Conservation (phyloP, 2,888 invertebrate genomes). For the Scrobipalpa atriplicella region DNA sequence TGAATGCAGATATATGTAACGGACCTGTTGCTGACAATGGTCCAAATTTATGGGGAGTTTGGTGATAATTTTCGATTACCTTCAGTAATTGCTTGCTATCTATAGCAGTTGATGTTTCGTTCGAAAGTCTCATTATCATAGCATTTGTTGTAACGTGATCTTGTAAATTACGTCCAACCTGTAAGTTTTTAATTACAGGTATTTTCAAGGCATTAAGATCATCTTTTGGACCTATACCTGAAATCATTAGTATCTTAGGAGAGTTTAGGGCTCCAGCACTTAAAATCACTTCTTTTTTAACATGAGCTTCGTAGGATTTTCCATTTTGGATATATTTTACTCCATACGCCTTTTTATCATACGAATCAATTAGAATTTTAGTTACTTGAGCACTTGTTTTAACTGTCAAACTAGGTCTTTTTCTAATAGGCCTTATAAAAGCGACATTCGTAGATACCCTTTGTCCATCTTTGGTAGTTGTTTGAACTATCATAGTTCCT, state of each 20-base stretch:
- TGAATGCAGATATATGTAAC: slow-evolving; percentile 82
- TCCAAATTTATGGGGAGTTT: slow-evolving; percentile 55
- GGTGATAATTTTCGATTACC: slow-evolving; percentile 64
- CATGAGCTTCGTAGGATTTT: slow-evolving; percentile 48
- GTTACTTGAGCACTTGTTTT: slow-evolving; percentile 78
- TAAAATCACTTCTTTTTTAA: slow-evolving; percentile 83
- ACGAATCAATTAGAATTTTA: slow-evolving; percentile 78
- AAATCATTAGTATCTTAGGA: slow-evolving; percentile 84
- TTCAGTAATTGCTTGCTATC: slow-evolving; percentile 54
- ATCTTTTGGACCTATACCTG: slow-evolving; percentile 84
- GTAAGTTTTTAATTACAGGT: slow-evolving; percentile 82
- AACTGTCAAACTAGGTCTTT: slow-evolving; percentile 73
- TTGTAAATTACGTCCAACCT: slow-evolving; percentile 89
- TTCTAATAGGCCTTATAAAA: slow-evolving; percentile 84
- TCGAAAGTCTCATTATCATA: slow-evolving; percentile 78
- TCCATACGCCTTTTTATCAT: slow-evolving; percentile 53
- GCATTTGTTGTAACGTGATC: slow-evolving; percentile 84
- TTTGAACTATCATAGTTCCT: slow-evolving; percentile 84
- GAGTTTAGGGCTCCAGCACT: slow-evolving; percentile 83
- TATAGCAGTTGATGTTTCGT: slow-evolving; percentile 74
- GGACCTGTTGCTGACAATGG: slow-evolving; percentile 81
- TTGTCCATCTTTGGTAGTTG: slow-evolving; percentile 81
- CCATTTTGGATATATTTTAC: slow-evolving; percentile 55
- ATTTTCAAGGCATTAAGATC: slow-evolving; percentile 73
- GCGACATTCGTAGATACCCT: slow-evolving; percentile 85